Evolutionary conservation across 2,888 invertebrate genomes (phyloP).

Genomic region (Oscheius sp.): DNA sequence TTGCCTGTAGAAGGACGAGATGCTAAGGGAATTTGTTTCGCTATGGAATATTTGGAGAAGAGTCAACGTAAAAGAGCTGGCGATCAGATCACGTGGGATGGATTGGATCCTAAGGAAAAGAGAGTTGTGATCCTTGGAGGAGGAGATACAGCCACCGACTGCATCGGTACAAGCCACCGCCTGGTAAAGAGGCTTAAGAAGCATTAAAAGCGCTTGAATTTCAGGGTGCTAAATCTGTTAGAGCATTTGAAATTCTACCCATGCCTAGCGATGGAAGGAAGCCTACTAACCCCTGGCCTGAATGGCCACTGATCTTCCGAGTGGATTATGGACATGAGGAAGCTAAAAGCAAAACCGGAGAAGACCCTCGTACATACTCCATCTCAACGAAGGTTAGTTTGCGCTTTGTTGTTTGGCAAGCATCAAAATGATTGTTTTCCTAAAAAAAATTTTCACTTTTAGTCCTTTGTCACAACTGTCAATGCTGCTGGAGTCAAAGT

Average conservation of each 20-base stretch:
- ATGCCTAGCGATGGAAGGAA: conserved; percentile 84
- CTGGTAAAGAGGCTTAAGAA: conserved; percentile 72
- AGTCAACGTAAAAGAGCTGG: conserved; percentile 88
- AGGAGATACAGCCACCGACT: conserved; percentile 93
- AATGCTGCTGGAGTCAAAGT: conserved; percentile 61
- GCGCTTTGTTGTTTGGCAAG: neutral
- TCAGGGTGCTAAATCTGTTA: conserved; percentile 89
- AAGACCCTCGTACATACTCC: conserved; percentile 90
- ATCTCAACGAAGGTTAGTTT: conserved; percentile 83
- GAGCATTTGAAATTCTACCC: conserved; percentile 95
- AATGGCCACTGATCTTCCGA: conserved; percentile 93
- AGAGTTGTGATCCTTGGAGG: conserved; percentile 89
- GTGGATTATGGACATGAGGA: conserved; percentile 99
- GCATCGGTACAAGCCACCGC: conserved; percentile 94
- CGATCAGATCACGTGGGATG: conserved; percentile 70
- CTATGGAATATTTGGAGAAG: conserved; percentile 94
- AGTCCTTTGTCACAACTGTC: conserved; percentile 57
- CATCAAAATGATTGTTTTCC: no score
- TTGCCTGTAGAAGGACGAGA: conserved; percentile 77
- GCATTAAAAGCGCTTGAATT: conserved; percentile 15
- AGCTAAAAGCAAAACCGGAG: conserved; percentile 81
- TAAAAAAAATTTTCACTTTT: neutral
- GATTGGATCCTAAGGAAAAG: conserved; percentile 87
- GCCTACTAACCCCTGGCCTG: conserved; percentile 96
- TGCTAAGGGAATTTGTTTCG: conserved; percentile 93